Conservation (phyloP, 2,797 vertebrate genomes). For the Acrocephalus scirpaceus region DNA sequence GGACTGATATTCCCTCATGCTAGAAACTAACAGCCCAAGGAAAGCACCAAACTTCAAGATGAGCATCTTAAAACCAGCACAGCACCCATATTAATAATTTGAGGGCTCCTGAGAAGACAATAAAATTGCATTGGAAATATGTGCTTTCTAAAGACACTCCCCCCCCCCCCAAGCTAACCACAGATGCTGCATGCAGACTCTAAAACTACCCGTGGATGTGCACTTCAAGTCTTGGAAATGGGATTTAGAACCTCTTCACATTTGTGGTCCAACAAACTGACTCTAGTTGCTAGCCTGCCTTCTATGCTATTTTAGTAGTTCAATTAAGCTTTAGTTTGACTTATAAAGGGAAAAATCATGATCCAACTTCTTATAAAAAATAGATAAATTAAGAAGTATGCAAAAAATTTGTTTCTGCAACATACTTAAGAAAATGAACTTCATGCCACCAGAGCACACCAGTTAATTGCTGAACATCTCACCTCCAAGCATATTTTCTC, state of each 20-base stretch:
- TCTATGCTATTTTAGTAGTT: neutral
- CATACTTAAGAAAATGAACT: neutral
- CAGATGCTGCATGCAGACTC: neutral
- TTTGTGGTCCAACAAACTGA: neutral
- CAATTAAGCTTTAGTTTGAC: neutral
- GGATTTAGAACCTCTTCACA: neutral
- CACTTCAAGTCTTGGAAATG: neutral
- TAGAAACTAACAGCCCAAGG: neutral
- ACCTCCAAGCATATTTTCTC: neutral
- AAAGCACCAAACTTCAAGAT: neutral
- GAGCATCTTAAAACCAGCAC: neutral
- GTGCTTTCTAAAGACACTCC: neutral
- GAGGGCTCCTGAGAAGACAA: neutral
- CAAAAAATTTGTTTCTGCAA: neutral
- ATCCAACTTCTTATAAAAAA: neutral
- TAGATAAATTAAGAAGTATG: neutral
- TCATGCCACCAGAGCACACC: neutral
- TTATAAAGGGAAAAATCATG: neutral
- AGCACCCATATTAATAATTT: neutral
- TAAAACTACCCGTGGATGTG: rapidly evolving
- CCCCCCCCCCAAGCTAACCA: neutral
- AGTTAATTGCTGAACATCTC: neutral
- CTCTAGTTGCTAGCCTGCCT: neutral
- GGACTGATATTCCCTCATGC: neutral
- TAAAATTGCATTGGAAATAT: neutral